phyloP scores from a whole-genome alignment of 2,113 vertebrate genomes.

The Bubo scandiacus region DNA sequence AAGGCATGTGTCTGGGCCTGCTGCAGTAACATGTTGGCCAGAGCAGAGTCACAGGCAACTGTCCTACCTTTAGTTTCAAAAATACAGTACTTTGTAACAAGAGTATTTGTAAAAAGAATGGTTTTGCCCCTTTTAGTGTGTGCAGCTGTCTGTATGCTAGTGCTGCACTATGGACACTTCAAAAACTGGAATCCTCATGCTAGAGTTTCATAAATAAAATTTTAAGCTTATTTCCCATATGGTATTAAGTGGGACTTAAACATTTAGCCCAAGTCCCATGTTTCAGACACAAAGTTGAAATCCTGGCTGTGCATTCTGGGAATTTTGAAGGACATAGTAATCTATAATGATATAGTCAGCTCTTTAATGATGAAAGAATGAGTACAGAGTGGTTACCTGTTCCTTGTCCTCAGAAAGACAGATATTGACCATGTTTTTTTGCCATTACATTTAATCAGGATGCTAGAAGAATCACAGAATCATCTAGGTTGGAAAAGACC shows the following conservation, averaged over 20 bases:
- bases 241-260: not conserved
- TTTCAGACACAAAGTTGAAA: not conserved
- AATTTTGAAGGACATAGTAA: not conserved
- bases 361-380: not conserved
- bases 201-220: not conserved
- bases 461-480: not conserved
- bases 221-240: not conserved
- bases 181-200: not conserved
- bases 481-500: too few species aligned
- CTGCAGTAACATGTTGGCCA: not conserved
- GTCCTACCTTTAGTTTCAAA: not conserved
- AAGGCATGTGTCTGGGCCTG: not conserved
- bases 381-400: not conserved
- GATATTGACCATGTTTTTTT: not conserved
- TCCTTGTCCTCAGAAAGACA: not conserved
- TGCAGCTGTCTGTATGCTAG: not conserved
- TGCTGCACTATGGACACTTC: fast-evolving
- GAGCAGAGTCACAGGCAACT: not conserved
- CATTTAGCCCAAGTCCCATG: not conserved
- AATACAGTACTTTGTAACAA: not conserved
- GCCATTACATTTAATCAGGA: not conserved
- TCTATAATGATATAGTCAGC: not conserved
- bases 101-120: not conserved
- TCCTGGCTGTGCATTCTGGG: not conserved
- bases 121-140: not conserved